Percentiles rank a stretch among this genome's conserved stretches.
Conservation (phyloP, 2,888 invertebrate species). For the Exephanes ischioxanthus region DNA sequence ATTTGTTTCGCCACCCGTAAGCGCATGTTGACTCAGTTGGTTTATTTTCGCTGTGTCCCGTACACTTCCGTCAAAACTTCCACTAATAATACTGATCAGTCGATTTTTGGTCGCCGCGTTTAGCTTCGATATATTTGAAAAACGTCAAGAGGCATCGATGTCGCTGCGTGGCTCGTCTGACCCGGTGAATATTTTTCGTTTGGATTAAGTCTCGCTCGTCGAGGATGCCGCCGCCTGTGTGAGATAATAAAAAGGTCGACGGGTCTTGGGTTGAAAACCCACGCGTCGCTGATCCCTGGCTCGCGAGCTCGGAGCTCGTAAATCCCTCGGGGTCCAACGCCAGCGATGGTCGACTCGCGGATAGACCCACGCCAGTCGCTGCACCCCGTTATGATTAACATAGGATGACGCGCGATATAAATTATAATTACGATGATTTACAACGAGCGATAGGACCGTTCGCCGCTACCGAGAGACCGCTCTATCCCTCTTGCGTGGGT, state of each 20-base stretch:
- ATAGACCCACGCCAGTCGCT: slow-evolving; percentile 53
- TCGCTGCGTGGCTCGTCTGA: neutral
- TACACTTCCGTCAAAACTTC: too few species aligned
- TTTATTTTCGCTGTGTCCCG: too few species aligned
- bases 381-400: slow-evolving; percentile 75
- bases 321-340: slow-evolving; percentile 65
- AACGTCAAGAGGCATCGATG: neutral
- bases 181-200: neutral
- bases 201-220: neutral
- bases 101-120: too few species aligned
- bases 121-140: too few species aligned
- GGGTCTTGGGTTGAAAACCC: slow-evolving; percentile 48
- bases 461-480: slow-evolving; percentile 1
- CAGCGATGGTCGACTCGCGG: slow-evolving; percentile 33
- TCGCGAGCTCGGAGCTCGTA: slow-evolving; percentile 68
- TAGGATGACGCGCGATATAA: slow-evolving; percentile 75
- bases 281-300: slow-evolving; percentile 48
- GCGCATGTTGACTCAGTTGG: too few species aligned
- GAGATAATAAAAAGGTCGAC: slow-evolving; percentile 54
- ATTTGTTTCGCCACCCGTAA: too few species aligned
- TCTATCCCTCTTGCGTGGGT: slow-evolving; percentile 26
- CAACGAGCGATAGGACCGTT: slow-evolving; percentile 68
- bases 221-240: neutral
- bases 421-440: slow-evolving; percentile 79
- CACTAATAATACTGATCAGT: too few species aligned